A percentile compares a stretch with the other conserved stretches of the same genome.
These are phyloP conservation scores for Ophioninae sp. DNA, from an alignment of 2,888 invertebrate species.

Conservation along the genomic window DNA sequence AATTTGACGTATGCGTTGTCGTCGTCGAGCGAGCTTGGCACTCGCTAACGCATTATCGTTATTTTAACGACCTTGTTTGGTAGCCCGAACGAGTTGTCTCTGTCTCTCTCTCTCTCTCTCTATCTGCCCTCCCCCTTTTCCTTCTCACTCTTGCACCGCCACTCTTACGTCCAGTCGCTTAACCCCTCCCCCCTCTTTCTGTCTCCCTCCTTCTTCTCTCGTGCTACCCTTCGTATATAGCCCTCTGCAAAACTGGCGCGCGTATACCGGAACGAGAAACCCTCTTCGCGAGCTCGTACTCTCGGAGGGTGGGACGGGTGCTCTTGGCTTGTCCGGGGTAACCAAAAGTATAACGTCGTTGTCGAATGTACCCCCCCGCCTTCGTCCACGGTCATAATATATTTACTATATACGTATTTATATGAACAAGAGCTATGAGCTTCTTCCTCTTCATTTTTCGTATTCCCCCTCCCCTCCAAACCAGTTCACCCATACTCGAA, in stretches of 20 bases:
- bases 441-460: conserved; percentile 49
- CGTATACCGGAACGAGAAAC: conserved; percentile 36
- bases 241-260: conserved; percentile 13
- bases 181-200: conserved; percentile 31
- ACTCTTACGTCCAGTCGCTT: no score
- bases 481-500: background rate
- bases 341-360: conserved; percentile 52
- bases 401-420: conserved; percentile 19
- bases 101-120: conserved; percentile 13
- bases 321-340: conserved; percentile 49
- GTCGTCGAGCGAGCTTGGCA: conserved; percentile 67
- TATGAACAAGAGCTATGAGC: conserved; percentile 29
- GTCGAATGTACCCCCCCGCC: background rate
- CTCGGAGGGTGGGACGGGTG: conserved; percentile 17
- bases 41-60: conserved; percentile 71
- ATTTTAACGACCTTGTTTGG: conserved; percentile 71
- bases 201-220: conserved; percentile 23
- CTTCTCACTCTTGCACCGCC: no score
- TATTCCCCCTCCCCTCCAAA: background rate
- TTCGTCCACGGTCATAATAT: background rate
- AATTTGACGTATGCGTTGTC: conserved; percentile 72
- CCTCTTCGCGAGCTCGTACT: conserved; percentile 47
- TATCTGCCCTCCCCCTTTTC: no score
- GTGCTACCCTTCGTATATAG: background rate
- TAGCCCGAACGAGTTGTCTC: conserved; percentile 60